phyloP scores from a whole-genome alignment of 2,888 invertebrate genomes.

The Hirtodrosophila trivittata region DNA sequence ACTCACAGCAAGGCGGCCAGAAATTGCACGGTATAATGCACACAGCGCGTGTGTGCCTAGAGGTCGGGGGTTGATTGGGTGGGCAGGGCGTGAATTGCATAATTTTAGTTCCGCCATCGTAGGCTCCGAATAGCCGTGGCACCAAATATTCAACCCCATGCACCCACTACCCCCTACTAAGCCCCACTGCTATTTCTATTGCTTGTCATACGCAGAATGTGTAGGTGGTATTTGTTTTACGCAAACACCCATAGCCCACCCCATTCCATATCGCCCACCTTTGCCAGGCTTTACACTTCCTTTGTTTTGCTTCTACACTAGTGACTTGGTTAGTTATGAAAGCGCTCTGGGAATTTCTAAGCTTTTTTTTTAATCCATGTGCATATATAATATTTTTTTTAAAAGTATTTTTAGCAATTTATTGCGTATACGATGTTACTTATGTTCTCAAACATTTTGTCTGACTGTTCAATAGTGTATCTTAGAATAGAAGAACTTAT shows the following conservation, averaged over 20 bases:
- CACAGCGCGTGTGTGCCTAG: conserved; percentile 20
- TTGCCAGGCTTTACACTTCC: neutral
- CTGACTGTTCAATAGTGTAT: too few relatives aligned
- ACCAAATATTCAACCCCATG: conserved; percentile 30
- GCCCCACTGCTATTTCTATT: conserved; percentile 48
- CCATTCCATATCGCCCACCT: conserved; percentile 1
- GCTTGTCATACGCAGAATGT: conserved; percentile 63
- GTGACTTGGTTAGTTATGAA: conserved; percentile 13
- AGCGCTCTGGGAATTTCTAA: neutral
- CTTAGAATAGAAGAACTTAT: too few relatives aligned
- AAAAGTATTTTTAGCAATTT: too few relatives aligned
- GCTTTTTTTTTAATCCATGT: neutral
- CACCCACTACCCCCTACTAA: neutral
- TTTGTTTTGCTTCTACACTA: conserved; percentile 1
- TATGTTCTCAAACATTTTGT: too few relatives aligned
- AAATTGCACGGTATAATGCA: conserved; percentile 76
- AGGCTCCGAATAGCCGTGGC: conserved; percentile 66
- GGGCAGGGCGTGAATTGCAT: conserved; percentile 72
- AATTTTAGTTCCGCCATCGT: conserved; percentile 73
- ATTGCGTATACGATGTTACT: too few relatives aligned
- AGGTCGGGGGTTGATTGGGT: neutral
- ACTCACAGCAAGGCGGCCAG: conserved; percentile 65
- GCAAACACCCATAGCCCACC: conserved; percentile 6
- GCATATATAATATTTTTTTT: too few relatives aligned
- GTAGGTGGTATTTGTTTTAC: conserved; percentile 55